Conservation (phyloP, 2,888 invertebrate genomes). For the Rhagium mordax region DNA sequence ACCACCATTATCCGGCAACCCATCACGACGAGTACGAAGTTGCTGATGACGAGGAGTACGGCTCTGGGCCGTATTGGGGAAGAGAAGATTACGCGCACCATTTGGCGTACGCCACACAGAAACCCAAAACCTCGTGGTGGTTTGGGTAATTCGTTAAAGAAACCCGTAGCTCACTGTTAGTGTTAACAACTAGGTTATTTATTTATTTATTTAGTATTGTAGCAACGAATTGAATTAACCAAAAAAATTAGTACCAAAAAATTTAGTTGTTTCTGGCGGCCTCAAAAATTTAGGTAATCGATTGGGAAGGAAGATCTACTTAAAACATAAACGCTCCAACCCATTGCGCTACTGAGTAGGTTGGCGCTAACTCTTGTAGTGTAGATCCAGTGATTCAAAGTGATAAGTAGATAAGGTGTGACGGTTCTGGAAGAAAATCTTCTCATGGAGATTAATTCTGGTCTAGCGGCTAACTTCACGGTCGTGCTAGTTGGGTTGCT, state of each 20-base stretch:
- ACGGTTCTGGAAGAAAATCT: no score
- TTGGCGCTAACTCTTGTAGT: no score
- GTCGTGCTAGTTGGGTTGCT: no score
- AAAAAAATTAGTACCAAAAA: background rate
- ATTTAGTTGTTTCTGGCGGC: background rate
- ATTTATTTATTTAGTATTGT: background rate
- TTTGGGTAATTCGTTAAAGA: slow-evolving; percentile 6
- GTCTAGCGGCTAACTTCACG: no score
- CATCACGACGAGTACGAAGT: slow-evolving; percentile 85
- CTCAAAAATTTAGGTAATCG: no score
- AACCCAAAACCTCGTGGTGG: slow-evolving; percentile 21
- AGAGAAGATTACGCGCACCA: slow-evolving; percentile 57
- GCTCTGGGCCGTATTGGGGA: slow-evolving; percentile 53
- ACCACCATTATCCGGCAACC: slow-evolving; percentile 82
- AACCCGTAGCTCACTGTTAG: no score
- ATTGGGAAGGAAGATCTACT: no score
- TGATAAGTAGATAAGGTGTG: no score
- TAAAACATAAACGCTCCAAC: no score
- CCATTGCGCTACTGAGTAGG: no score
- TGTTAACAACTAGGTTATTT: background rate
- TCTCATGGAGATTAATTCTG: no score
- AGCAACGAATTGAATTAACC: background rate
- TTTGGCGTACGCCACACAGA: slow-evolving; percentile 57
- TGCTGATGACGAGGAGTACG: slow-evolving; percentile 75
- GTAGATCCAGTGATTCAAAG: no score